Evolutionary conservation across 1,140 invertebrate genomes (phyloP), one percentile per base, ranked within the genome.

Genomic region (Pachypeltis micranthus): DNA sequence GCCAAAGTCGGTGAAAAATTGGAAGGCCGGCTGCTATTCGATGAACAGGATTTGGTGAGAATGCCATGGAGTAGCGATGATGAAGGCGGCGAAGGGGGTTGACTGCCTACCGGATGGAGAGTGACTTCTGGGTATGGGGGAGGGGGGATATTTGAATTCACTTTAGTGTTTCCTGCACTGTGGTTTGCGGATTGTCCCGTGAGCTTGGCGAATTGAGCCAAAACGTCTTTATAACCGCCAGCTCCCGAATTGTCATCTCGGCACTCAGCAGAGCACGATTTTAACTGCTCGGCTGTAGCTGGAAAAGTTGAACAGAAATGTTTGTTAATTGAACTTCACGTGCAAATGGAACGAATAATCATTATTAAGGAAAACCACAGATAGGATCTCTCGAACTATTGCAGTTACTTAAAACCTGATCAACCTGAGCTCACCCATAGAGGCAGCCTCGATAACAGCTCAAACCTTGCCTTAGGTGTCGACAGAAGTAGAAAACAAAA

Each of bases 81-180:
- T 69, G 73, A 77, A 47, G 72, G 73, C 63, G 64, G 66, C 59
- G 75, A 69, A 27, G 76, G 73, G 0, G 74, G 72, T n/a, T 74
- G 71, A 1, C 71, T 70, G 3, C 71, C 67, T 59, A 88, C 85
- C 1, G 86, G 85, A 71, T 87, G 82, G 12, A 88, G 74, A 1
- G 85, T 87, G 26, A 88, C 86, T 71, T 88, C 86, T 0, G 85
- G 85, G 74, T 86, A 88, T 55, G 85, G 84, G 34, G 85, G 82
- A 1, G 83, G 81, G 16, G 81, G 31, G n/a, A n/a, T n/a, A n/a
- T n/a, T n/a, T n/a, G n/a, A n/a, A n/a, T n/a, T n/a, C n/a, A n/a
- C n/a, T n/a, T n/a, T n/a, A n/a, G n/a, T n/a, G n/a, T n/a, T n/a
- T n/a, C n/a, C n/a, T n/a, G n/a, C n/a, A n/a, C n/a, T n/a, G n/a